These are phyloP conservation scores for Galaxea fascicularis DNA, from an alignment of 92 coral and sea anemone species.

Conservation along the genomic window DNA sequence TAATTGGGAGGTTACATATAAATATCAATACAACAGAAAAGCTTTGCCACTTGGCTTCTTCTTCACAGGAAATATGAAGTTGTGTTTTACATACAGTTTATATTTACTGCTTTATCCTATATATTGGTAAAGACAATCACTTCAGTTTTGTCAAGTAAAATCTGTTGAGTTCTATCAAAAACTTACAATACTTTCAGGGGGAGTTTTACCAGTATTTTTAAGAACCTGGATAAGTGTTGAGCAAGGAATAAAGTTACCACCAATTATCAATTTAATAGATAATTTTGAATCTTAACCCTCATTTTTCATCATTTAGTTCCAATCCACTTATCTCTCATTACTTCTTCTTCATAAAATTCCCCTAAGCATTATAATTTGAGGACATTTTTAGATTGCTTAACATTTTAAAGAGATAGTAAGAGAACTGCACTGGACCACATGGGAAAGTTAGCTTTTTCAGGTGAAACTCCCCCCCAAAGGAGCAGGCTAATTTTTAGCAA, in stretches of 20 bases:
- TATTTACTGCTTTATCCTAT: constrained; percentile 18
- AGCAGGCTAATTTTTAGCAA: background rate
- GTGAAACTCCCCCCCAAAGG: background rate
- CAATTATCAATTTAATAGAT: background rate
- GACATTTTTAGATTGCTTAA: constrained; percentile 5
- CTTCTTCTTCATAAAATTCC: constrained; percentile 10
- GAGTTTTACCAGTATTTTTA: background rate
- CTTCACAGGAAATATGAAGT: constrained; percentile 3
- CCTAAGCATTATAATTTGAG: background rate
- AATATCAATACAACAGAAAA: background rate
- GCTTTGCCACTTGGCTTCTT: background rate
- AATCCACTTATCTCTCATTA: constrained; percentile 1
- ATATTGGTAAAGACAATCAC: background rate
- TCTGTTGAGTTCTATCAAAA: constrained; percentile 4
- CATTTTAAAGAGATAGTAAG: constrained; percentile 4
- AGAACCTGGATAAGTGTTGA: background rate
- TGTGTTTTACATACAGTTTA: constrained; percentile 16
- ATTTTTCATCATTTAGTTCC: constrained; percentile 4
- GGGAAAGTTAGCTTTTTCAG: constrained; percentile 2
- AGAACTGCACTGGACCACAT: constrained; percentile 10
- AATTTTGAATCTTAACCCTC: constrained; percentile 14
- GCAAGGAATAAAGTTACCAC: background rate
- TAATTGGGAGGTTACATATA: background rate
- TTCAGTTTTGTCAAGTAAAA: background rate
- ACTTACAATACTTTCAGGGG: background rate